A percentile compares a stretch with the other conserved stretches of the same genome.
phyloP scores from a whole-genome alignment of 1,140 invertebrate genomes.

The Antheraea pernyi region DNA sequence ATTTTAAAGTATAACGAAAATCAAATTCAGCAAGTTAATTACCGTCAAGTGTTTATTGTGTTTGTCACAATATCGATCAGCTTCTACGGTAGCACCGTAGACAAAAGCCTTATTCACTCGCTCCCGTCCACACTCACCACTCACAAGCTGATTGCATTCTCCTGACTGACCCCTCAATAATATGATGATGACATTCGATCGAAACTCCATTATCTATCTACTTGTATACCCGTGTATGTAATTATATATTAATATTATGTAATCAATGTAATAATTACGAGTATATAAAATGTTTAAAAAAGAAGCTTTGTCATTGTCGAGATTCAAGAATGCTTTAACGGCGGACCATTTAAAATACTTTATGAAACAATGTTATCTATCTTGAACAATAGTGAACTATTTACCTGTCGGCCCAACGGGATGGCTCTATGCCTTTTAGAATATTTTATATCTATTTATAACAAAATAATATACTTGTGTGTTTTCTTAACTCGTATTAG shows the following conservation, averaged over 20 bases:
- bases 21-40: constrained; percentile 21
- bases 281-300: not conserved
- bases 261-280: not conserved
- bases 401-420: not conserved
- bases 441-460: not conserved
- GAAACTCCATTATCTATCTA: constrained; percentile 2
- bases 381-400: constrained; percentile 1
- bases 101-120: constrained; percentile 24
- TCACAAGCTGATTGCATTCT: constrained; percentile 19
- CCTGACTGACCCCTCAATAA: constrained; percentile 8
- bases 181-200: constrained; percentile 10
- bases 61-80: constrained; percentile 19
- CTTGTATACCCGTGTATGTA: not conserved
- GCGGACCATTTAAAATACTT: constrained; percentile 12
- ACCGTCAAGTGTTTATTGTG: constrained; percentile 23
- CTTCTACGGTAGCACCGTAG: constrained; percentile 6
- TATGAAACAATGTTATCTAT: constrained; percentile 14
- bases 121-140: constrained; percentile 7
- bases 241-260: no score
- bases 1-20: not conserved
- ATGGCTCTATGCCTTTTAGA: not conserved
- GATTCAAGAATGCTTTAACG: not conserved
- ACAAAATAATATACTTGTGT: not conserved
- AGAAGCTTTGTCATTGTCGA: not conserved
- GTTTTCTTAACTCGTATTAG: no score